Percentiles rank a stretch among this genome's conserved stretches.
These are phyloP conservation scores for Xiphophorus hellerii DNA, from an alignment of 2,113 vertebrate species.

Conservation along the genomic window DNA sequence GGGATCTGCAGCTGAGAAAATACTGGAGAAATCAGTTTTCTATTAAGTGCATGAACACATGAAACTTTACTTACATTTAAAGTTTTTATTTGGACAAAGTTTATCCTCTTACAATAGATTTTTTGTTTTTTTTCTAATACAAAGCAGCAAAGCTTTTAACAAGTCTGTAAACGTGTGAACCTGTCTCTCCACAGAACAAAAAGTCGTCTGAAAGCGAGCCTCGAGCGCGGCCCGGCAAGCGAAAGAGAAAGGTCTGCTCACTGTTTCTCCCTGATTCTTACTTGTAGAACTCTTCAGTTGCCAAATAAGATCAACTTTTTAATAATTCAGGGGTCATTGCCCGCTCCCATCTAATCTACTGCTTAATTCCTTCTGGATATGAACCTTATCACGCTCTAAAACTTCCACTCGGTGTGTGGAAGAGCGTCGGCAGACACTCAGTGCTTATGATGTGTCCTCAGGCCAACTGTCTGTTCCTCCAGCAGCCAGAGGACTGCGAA, in stretches of 20 bases:
- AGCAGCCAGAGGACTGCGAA: constrained; percentile 64
- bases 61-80: neutral
- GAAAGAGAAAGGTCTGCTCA: constrained; percentile 68
- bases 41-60: neutral
- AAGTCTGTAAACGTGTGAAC: neutral
- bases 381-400: constrained; percentile 27
- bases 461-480: constrained; percentile 47
- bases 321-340: constrained; percentile 51
- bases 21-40: neutral
- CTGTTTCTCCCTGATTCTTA: constrained; percentile 24
- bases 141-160: neutral
- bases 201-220: neutral
- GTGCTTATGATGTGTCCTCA: constrained; percentile 39
- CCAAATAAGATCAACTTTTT: constrained; percentile 6
- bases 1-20: neutral
- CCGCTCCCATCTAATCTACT: constrained; percentile 49
- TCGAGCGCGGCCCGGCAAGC: constrained; percentile 22
- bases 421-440: neutral
- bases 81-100: neutral
- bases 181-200: constrained; percentile 17
- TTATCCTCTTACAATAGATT: neutral
- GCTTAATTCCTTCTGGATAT: constrained; percentile 55
- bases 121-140: neutral
- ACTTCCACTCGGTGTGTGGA: constrained; percentile 9
- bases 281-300: constrained; percentile 36